Conservation (phyloP, 2,888 invertebrate species). For the Epinotia brunnichana region DNA sequence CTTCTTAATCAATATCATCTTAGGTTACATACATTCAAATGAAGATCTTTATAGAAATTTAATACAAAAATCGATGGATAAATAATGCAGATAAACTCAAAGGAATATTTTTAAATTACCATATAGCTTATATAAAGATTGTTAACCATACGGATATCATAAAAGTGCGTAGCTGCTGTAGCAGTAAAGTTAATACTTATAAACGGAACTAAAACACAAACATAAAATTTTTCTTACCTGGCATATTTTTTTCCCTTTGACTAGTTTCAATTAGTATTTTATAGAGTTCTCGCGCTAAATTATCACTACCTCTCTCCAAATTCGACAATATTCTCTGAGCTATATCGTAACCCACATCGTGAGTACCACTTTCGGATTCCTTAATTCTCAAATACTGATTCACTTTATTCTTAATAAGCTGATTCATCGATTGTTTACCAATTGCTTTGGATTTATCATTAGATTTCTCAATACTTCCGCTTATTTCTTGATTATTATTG, state of each 20-base stretch:
- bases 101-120: too few species aligned
- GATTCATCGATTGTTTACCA: slow-evolving; percentile 67
- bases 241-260: slow-evolving; percentile 41
- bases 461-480: background rate
- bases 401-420: slow-evolving; percentile 70
- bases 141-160: too few species aligned
- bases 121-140: too few species aligned
- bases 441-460: slow-evolving; percentile 56
- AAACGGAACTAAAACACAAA: too few species aligned
- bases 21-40: too few species aligned
- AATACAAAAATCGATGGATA: too few species aligned
- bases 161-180: background rate
- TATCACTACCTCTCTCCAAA: slow-evolving; percentile 63
- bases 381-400: slow-evolving; percentile 61
- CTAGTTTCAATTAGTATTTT: slow-evolving; percentile 60
- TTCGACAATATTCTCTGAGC: slow-evolving; percentile 64
- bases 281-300: slow-evolving; percentile 68
- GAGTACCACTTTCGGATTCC: slow-evolving; percentile 51
- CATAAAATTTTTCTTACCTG: slow-evolving; percentile 24
- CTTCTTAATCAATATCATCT: too few species aligned
- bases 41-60: too few species aligned
- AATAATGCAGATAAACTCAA: too few species aligned
- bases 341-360: slow-evolving; percentile 64
- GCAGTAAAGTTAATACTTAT: background rate
- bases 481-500: background rate